Percentiles rank a stretch among this genome's conserved stretches.
Conservation (phyloP, 35 echinoderm and acorn worm species). For the Acanthaster planci region DNA sequence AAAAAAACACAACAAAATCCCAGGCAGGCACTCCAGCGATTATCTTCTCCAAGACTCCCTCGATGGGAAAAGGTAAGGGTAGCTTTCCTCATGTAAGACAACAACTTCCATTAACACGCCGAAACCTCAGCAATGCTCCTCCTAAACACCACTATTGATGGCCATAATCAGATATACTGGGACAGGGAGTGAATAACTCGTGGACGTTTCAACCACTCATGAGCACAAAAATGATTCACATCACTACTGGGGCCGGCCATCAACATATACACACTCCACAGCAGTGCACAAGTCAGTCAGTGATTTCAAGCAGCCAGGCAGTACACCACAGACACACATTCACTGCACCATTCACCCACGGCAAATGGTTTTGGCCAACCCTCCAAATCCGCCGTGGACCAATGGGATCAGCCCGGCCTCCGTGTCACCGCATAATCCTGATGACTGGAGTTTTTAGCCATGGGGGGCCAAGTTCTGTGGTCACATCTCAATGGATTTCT, state of each 20-base stretch:
- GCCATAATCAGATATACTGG: no score
- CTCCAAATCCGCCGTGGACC: background rate
- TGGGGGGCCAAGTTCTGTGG: constrained; percentile 10
- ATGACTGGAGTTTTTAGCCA: background rate
- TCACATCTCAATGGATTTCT: constrained; percentile 8
- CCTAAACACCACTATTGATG: no score
- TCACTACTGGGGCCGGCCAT: background rate
- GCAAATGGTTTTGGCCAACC: constrained; percentile 13
- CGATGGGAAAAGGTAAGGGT: no score
- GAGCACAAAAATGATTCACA: no score
- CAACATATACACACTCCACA: background rate
- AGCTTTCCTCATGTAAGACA: no score
- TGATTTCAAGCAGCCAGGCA: no score
- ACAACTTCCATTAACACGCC: no score
- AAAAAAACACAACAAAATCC: background rate
- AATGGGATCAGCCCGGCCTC: background rate
- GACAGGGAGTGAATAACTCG: no score
- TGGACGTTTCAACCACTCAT: no score
- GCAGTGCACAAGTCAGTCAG: background rate
- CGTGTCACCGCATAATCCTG: constrained; percentile 9
- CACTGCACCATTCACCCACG: background rate
- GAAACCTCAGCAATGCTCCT: no score
- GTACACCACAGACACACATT: background rate
- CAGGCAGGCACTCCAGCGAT: background rate
- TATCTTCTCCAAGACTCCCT: no score